These are phyloP conservation scores for Agrochola macilenta DNA, from an alignment of 2,888 invertebrate genomes.

Conservation along the genomic window DNA sequence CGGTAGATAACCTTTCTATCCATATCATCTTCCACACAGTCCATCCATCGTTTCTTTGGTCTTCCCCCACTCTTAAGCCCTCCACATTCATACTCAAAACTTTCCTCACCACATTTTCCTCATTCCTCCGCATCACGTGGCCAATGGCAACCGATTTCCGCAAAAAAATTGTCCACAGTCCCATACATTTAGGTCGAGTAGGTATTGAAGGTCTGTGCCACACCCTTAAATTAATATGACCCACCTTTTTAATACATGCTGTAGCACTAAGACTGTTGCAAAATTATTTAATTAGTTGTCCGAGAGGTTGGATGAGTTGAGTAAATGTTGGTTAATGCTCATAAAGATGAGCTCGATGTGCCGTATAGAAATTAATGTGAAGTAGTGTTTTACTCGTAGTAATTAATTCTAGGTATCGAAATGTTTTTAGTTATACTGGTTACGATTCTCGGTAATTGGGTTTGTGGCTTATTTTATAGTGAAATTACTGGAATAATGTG, in stretches of 20 bases:
- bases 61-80: too few species aligned
- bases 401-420: constrained; percentile 37
- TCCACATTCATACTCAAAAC: too few species aligned
- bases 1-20: too few species aligned
- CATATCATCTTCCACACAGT: too few species aligned
- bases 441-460: constrained; percentile 17
- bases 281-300: constrained; percentile 23
- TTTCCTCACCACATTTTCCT: too few species aligned
- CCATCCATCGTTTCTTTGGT: too few species aligned
- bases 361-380: constrained; percentile 17
- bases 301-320: constrained; percentile 6
- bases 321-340: constrained; percentile 11
- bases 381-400: constrained; percentile 9
- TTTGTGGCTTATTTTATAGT: constrained; percentile 11
- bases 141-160: too few species aligned
- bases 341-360: constrained; percentile 26
- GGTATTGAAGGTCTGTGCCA: not conserved
- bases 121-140: too few species aligned
- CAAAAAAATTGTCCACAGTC: not conserved
- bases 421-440: constrained; percentile 8
- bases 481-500: constrained; percentile 20
- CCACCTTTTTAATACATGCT: too few species aligned
- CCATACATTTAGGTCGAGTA: not conserved
- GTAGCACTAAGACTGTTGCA: constrained; percentile 30
- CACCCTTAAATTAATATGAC: not conserved